These are phyloP conservation scores for Manis pentadactyla DNA, from an alignment of 2,797 vertebrate genomes.

Conservation along the genomic window DNA sequence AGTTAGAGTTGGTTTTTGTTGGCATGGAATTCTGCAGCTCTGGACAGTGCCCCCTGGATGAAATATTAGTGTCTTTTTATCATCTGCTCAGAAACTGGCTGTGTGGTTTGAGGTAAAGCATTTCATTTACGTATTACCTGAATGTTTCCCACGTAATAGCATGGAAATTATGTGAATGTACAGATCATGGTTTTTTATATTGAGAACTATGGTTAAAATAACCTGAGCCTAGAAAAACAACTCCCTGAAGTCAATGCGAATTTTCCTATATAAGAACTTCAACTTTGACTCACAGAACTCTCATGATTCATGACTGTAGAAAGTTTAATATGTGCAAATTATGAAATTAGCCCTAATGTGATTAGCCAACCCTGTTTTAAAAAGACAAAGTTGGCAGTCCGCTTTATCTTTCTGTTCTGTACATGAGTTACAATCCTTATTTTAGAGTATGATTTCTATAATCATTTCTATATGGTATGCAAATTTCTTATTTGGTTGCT, in stretches of 20 bases:
- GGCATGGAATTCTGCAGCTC: neutral
- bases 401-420: conserved; percentile 67
- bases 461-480: conserved; percentile 82
- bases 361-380: conserved; percentile 70
- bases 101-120: neutral
- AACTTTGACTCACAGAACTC: conserved; percentile 64
- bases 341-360: conserved; percentile 79
- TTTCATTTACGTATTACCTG: neutral
- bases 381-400: conserved; percentile 71
- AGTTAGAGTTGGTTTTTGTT: neutral
- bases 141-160: neutral
- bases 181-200: neutral
- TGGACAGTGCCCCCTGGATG: neutral
- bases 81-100: neutral
- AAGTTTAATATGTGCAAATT: conserved; percentile 73
- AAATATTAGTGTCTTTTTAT: neutral
- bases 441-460: conserved; percentile 81
- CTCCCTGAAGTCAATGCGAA: conserved; percentile 26
- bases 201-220: neutral
- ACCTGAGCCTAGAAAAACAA: conserved; percentile 18
- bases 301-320: conserved; percentile 70
- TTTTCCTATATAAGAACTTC: conserved; percentile 66
- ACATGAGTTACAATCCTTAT: conserved; percentile 76
- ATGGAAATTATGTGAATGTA: neutral
- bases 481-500: conserved; percentile 79